Evolutionary conservation across 2,113 vertebrate genomes (phyloP), one percentile per base, ranked within the genome.

Genomic region (Dasyornis broadbenti): DNA sequence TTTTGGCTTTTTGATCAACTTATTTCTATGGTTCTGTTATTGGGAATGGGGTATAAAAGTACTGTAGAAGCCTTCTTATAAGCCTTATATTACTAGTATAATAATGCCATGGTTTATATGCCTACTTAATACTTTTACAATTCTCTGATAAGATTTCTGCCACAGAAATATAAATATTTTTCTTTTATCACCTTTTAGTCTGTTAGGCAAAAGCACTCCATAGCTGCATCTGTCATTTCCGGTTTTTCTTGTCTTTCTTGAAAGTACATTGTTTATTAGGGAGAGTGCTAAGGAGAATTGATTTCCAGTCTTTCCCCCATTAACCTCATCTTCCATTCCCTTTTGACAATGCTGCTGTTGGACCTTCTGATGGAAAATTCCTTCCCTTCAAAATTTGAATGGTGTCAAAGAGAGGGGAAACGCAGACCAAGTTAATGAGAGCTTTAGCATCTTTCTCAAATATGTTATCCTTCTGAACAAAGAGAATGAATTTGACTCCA

Each of bases 41-140:
- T 79, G 39, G 31, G 86, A 95, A 61, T 65, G 45, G 63, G 73
- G 59, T 95, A 53, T 94, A 92, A 92, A 94, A 88, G 68, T 76
- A 12, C 63, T 91, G 28, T 40, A 94, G 75, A 82, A 82, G 53
- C 31, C 44, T 92, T 92, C 37, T 52, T 73, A 56, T 92, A 72
- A 69, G 28, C 37, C 81, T 96, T 97, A 86, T 87, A 96, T 96
- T 96, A 76, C 69, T 86, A 60, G 13, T 45, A 96, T 96, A 92
- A 95, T 97, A 96, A 96, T 95, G 77, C 59, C 70, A 89, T 88
- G 52, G 89, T 97, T 98, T 97, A 97, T 97, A 79, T 93, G 70
- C 50, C 77, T 93, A 91, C 93, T 97, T 96, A 80, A 80, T 96
- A 94, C 50, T 96, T 97, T 94, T 97, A 97, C 79, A 95, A 66